Percentiles rank a stretch among this genome's conserved stretches.
Conservation (phyloP, 2,113 vertebrate genomes). For the Mus musculus region DNA sequence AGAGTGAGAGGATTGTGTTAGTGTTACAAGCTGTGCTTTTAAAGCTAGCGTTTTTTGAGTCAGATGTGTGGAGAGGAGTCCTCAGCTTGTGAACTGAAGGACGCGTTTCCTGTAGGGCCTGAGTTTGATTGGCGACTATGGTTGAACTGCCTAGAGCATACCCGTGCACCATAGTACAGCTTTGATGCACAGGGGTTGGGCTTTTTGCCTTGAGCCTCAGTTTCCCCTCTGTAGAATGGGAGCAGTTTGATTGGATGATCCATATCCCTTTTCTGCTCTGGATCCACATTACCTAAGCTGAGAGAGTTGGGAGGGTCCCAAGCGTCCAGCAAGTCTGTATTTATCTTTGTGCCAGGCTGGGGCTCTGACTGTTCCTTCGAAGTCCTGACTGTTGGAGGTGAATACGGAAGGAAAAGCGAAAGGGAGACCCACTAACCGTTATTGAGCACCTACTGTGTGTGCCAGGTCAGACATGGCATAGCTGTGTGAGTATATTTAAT, state of each 20-base stretch:
- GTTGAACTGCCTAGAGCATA: constrained; percentile 42
- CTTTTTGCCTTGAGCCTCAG: background rate
- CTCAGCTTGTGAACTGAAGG: constrained; percentile 64
- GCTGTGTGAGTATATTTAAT: background rate
- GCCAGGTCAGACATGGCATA: background rate
- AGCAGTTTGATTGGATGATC: constrained; percentile 4
- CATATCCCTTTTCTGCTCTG: background rate
- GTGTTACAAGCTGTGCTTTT: constrained; percentile 65
- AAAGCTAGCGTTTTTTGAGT: constrained; percentile 71
- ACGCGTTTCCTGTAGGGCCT: constrained; percentile 75
- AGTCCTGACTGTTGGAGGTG: background rate
- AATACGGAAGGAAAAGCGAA: background rate
- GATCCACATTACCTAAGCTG: background rate
- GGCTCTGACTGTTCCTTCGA: background rate
- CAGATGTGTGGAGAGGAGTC: constrained; percentile 67
- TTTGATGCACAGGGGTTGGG: background rate
- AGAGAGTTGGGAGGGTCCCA: background rate
- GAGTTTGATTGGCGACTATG: constrained; percentile 68
- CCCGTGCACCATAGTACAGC: background rate
- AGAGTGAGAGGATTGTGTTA: constrained; percentile 59
- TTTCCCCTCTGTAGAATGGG: constrained; percentile 66
- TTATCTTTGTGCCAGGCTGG: background rate
- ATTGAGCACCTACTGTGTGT: constrained; percentile 24
- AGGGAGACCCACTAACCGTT: background rate
- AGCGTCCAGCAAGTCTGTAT: background rate